Evolutionary conservation across 2,888 invertebrate species (phyloP).

Genomic region (Platycheirus rosarum): DNA sequence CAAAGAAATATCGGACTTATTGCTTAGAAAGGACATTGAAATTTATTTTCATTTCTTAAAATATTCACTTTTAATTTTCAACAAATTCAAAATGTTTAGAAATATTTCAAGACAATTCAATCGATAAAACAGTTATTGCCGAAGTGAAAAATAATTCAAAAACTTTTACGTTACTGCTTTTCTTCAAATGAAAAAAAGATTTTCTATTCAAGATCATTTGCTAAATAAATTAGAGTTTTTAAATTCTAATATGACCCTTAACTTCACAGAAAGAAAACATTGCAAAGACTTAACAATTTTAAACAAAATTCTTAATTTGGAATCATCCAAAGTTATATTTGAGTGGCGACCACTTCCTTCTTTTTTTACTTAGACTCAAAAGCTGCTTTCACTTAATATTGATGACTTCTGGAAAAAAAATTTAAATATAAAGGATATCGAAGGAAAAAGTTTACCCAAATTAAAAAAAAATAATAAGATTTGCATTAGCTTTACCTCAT

Average conservation of each 20-base stretch:
- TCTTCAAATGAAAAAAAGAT: not conserved
- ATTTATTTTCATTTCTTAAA: too few species aligned
- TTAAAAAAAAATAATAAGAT: not conserved
- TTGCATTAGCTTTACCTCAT: conserved; percentile 11
- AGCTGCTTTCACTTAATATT: too few species aligned
- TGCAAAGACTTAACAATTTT: not conserved
- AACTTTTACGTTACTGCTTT: not conserved
- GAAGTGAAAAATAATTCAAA: conserved; percentile 4
- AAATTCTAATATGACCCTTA: not conserved
- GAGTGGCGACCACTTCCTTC: conserved; percentile 2
- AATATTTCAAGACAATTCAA: not conserved
- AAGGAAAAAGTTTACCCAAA: not conserved
- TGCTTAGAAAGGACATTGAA: too few species aligned
- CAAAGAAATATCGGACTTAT: too few species aligned
- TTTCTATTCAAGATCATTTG: not conserved
- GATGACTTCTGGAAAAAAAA: conserved; percentile 11
- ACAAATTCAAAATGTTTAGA: not conserved
- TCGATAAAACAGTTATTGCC: conserved; percentile 6
- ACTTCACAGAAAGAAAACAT: not conserved
- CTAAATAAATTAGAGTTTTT: not conserved
- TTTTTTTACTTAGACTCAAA: not conserved
- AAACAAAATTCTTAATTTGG: not conserved
- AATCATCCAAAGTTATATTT: conserved; percentile 6
- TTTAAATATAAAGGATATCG: not conserved
- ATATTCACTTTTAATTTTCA: too few species aligned